Evolutionary conservation across 2,797 vertebrate species (phyloP), one percentile per base, ranked within the genome.

Genomic region (Silurus aristotelis): DNA sequence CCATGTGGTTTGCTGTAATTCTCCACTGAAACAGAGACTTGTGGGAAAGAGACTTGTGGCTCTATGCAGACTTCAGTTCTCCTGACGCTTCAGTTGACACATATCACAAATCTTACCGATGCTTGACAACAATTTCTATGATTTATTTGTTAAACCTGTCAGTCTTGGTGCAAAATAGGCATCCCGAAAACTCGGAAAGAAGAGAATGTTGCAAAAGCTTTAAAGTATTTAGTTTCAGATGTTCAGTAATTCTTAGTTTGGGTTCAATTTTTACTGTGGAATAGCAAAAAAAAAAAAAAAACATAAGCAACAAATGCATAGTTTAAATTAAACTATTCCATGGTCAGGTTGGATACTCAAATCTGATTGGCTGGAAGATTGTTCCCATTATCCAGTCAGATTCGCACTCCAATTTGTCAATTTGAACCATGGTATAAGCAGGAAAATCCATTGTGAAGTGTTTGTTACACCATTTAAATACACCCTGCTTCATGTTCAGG

Each of bases 81-180:
- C 19, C 27, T 61, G n/a, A 84, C 60, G 77, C n/a, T 17, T 46
- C 8, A 20, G 38, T 60, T 43, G 20, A 19, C 63, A 20, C 43
- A 15, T 31, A 63, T 55, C 60, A 48, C 9, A 20, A 55, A 52
- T 78, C 68, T 71, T 6, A 52, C 10, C 13, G 27, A 73, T 20
- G 67, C 82, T 22, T 70, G 46, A 71, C 75, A 63, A 85, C 38
- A 61, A 81, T 68, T 78, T 71, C 58, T 78, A 9, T 63, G 66
- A 83, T 75, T 87, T 75, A 56, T 25, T 83, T 68, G 52, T 80
- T 58, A 66, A 64, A 87, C 66, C 68, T 80, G 70, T 80, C 86
- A 88, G 46, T 79, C 75, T 83, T 43, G 19, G 1, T 5, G 1
- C 12, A 58, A 38, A 82, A 82, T 58, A 70, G 48, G 52, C 27